These are phyloP conservation scores for Thysanoteuthis rhombus DNA, from an alignment of 2,888 invertebrate genomes.

Conservation along the genomic window DNA sequence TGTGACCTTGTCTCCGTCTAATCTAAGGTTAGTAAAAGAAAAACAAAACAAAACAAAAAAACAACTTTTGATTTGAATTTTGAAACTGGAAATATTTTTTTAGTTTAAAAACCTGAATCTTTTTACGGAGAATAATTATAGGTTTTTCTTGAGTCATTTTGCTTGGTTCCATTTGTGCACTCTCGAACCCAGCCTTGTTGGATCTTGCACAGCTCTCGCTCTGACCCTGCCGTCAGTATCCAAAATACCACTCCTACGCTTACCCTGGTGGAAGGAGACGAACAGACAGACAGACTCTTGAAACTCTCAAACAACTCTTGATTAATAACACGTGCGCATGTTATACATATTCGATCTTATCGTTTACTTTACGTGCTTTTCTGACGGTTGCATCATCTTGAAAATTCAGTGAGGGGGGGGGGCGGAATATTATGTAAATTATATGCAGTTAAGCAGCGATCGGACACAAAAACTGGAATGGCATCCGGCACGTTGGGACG, in stretches of 20 bases:
- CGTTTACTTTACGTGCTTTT: not conserved
- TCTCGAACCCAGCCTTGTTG: not conserved
- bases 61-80: too few species aligned
- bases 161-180: not conserved
- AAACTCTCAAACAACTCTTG: not conserved
- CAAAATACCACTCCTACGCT: not conserved
- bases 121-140: too few species aligned
- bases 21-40: too few species aligned
- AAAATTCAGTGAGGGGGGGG: not conserved
- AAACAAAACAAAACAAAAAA: too few species aligned
- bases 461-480: not conserved
- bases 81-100: too few species aligned
- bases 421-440: not conserved
- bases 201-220: not conserved
- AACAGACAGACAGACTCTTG: not conserved
- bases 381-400: not conserved
- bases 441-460: not conserved
- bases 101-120: too few species aligned
- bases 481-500: not conserved
- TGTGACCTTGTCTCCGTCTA: too few species aligned
- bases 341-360: not conserved
- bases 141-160: too few species aligned
- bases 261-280: not conserved
- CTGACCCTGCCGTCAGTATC: not conserved
- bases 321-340: not conserved